Evolutionary conservation across 1,140 invertebrate genomes (phyloP).

Genomic region (Helicorthomorpha holstii): DNA sequence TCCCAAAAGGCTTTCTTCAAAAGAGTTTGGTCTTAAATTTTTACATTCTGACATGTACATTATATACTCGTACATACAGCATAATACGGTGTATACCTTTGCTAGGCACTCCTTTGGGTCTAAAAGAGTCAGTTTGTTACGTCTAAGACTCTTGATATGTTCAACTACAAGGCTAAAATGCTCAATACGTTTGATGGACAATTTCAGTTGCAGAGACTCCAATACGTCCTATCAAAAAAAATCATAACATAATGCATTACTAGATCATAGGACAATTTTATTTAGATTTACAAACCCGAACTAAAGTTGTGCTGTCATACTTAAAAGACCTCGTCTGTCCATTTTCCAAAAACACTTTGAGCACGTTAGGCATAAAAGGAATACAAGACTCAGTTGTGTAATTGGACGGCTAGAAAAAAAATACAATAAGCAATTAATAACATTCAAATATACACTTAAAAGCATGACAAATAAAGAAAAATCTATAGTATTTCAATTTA

Average conservation of each 20-base stretch:
- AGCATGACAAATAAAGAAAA: conserved; percentile 1
- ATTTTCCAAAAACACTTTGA: conserved; percentile 81
- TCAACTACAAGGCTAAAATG: conserved; percentile 78
- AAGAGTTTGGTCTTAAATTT: too few species aligned
- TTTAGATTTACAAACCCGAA: conserved; percentile 25
- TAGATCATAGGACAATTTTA: not conserved
- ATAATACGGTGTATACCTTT: conserved; percentile 39
- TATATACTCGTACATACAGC: too few species aligned
- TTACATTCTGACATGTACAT: too few species aligned
- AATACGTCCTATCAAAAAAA: conserved; percentile 48
- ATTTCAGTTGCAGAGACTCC: conserved; percentile 62
- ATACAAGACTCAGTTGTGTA: conserved; percentile 56
- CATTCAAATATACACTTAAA: not conserved
- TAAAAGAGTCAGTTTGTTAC: conserved; percentile 65
- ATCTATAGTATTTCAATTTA: too few species aligned
- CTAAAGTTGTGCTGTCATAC: conserved; percentile 75
- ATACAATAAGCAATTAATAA: conserved; percentile 4
- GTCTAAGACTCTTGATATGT: conserved; percentile 66
- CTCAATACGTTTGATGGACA: conserved; percentile 57
- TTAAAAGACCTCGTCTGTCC: conserved; percentile 94
- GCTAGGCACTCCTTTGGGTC: conserved; percentile 66
- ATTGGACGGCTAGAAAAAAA: conserved; percentile 42
- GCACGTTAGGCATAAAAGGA: conserved; percentile 77
- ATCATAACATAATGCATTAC: not conserved
- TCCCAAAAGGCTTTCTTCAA: too few species aligned